A percentile compares a stretch with the other conserved stretches of the same genome.
Conservation (phyloP, 2,797 vertebrate genomes). For the Rhinella marina region DNA sequence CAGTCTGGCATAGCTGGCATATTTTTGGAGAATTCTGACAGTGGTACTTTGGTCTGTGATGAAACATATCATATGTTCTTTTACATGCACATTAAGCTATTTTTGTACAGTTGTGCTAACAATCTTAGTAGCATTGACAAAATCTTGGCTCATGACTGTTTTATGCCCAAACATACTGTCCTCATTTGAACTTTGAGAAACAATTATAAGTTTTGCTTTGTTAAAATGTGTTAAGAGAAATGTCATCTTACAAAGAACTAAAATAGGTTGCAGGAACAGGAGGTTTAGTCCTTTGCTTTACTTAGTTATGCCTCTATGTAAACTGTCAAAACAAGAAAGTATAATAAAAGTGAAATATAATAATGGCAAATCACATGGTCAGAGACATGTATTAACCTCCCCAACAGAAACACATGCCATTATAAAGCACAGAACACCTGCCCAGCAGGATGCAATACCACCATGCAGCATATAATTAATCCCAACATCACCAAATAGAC, state of each 20-base stretch:
- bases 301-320: too few species aligned
- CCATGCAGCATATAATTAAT: too few species aligned
- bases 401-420: too few species aligned
- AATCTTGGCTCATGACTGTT: conserved; percentile 21
- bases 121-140: conserved; percentile 37
- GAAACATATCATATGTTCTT: conserved; percentile 44
- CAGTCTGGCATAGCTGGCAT: conserved; percentile 30
- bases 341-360: too few species aligned
- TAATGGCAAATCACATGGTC: too few species aligned
- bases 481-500: too few species aligned
- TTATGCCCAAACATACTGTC: conserved; percentile 35
- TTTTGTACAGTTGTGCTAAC: conserved; percentile 42
- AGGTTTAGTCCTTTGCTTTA: too few species aligned
- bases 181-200: conserved; percentile 22
- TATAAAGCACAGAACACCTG: too few species aligned
- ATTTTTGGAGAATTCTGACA: conserved; percentile 36
- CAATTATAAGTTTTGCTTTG: conserved; percentile 3
- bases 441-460: too few species aligned
- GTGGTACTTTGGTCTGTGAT: conserved; percentile 32
- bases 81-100: conserved; percentile 50
- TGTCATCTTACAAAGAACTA: not conserved
- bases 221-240: not conserved
- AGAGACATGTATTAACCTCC: too few species aligned
- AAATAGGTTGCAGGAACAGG: not conserved
- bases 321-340: too few species aligned